Percentiles rank a stretch among this genome's conserved stretches.
These are phyloP conservation scores for Melozone crissalis DNA, from an alignment of 2,113 vertebrate species.

Conservation along the genomic window DNA sequence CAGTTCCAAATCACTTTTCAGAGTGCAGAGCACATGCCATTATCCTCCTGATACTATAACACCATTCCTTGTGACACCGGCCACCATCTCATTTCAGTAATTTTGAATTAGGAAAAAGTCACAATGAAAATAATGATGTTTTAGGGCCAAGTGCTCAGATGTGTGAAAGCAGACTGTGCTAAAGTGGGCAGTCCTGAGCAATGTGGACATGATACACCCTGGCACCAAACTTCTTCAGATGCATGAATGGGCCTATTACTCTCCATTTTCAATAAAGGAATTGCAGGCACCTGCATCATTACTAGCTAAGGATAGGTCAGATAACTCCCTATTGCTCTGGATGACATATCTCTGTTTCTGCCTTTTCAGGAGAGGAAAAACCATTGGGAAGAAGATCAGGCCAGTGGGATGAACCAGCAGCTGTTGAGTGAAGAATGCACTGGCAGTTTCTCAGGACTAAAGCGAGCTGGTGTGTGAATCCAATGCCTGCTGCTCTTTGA, in stretches of 20 bases:
- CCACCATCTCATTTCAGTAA: fast-evolving
- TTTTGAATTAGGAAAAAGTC: background rate
- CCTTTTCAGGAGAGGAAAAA: background rate
- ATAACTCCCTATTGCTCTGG: background rate
- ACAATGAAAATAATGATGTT: background rate
- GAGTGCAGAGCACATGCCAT: background rate
- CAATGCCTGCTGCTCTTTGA: conserved; percentile 34
- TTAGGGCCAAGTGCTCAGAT: background rate
- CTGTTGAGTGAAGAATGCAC: background rate
- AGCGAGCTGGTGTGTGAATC: background rate
- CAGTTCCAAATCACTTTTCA: background rate
- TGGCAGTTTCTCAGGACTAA: conserved; percentile 37
- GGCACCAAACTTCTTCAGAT: background rate
- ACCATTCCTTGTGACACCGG: background rate
- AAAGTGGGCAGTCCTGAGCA: background rate
- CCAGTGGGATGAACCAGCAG: conserved; percentile 18
- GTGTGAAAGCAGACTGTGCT: background rate
- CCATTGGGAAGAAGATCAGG: background rate
- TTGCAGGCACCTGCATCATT: background rate
- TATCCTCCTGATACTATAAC: background rate
- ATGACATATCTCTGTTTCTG: background rate
- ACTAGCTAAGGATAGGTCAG: background rate
- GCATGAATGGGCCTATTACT: background rate
- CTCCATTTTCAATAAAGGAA: background rate
- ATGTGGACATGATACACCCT: background rate